Evolutionary conservation across 2,888 invertebrate species (phyloP), one percentile per base, ranked within the genome.

Genomic region (Osedax fenrisi): DNA sequence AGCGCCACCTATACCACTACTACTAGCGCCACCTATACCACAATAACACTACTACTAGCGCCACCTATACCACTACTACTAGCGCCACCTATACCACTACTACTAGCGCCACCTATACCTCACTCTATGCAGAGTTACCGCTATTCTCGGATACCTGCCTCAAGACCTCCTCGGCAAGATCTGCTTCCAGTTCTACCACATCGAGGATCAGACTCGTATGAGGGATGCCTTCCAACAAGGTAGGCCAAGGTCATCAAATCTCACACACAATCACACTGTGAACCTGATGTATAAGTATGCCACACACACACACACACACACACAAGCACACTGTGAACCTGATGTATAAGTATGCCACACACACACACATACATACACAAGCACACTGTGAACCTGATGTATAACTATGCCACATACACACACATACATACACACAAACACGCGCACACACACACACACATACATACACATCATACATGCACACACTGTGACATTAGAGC

Each of bases 201-300:
- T 92, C 0, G 95, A 96, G 83, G 97, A 98, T 86, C 91, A 94
- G 83, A 90, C 90, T 75, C 94, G 94, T 84, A 93, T 98, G 92
- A 92, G 93, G 81, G 97, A 98, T 82, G 94, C 92, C 84, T 97
- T 97, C 84, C 93, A 95, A 81, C 94, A 96, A 89, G 92, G 92
- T 91, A 85, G 76, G n/a, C n/a, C n/a, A n/a, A n/a, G n/a, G n/a
- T n/a, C n/a, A n/a, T n/a, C n/a, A n/a, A n/a, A n/a, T n/a, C n/a
- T n/a, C n/a, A n/a, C n/a, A n/a, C n/a, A n/a, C n/a, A n/a, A n/a
- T n/a, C n/a, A n/a, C n/a, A n/a, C n/a, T n/a, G n/a, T n/a, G n/a
- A n/a, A n/a, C n/a, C n/a, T n/a, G n/a, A n/a, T n/a, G 77, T 62
- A 13, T 24, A 26, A 26, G 10, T 23, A 10, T 13, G 17, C 0